Evolutionary conservation across 2,888 invertebrate species (phyloP), one percentile per base, ranked within the genome.

Genomic region (Nymphalis polychloros): DNA sequence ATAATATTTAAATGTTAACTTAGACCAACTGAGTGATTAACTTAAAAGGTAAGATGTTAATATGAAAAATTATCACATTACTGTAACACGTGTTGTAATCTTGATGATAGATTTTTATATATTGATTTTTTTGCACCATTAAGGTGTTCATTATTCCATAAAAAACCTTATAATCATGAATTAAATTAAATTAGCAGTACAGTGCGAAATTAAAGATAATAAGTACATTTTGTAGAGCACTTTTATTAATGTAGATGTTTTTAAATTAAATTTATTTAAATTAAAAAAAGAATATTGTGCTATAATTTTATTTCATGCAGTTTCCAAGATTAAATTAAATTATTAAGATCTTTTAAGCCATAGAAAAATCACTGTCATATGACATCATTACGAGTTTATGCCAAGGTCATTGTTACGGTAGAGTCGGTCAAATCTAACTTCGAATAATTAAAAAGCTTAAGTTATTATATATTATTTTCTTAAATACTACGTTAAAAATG

Each of bases 1-100:
- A 70, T 62, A 78, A 78, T 79, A 71, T 82, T 79, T 84, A 82
- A 78, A 89, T 88, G 86, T 76, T 77, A 82, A 78, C 74, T 76
- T 80, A 77, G 75, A 83, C 81, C 77, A 78, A 77, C 78, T 70
- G 72, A 46, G 61, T 76, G 73, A 79, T 72, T 77, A 77, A 76
- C 73, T 77, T 78, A 75, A 78, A 81, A 84, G 88, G 88, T 88
- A 77, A 84, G 87, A 59, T 76, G 71, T 75, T 72, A 70, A 75
- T 75, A 75, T 2, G 8, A 50, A 49, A 20, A 19, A 19, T 50
- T 10, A 23, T 55, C n/a, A 55, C 1, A 17, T 31, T 31, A 16
- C 17, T 16, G 2, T 55, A 50, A 8, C 31, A 31, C 31, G 53
- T 17, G 16, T 31, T 55, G 27, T 31, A 31, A 31, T 27, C 8